These are phyloP conservation scores for Larimichthys polyactis DNA, from an alignment of 2,113 vertebrate genomes.

Conservation along the genomic window DNA sequence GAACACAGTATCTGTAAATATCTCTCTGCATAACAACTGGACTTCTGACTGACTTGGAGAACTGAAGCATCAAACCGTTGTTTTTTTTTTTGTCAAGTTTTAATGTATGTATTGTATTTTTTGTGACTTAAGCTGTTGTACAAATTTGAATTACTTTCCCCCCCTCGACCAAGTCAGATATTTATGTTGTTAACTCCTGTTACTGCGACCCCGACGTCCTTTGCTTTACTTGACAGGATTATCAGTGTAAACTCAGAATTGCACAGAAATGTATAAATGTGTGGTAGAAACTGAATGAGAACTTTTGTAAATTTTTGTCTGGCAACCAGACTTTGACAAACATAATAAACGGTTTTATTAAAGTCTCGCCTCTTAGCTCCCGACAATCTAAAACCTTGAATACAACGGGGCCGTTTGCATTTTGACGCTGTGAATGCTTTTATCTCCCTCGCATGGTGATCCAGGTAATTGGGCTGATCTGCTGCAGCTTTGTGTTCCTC, in stretches of 20 bases:
- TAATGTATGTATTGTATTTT: slow-evolving; percentile 67
- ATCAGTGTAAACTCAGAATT: slow-evolving; percentile 70
- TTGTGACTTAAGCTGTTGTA: slow-evolving; percentile 71
- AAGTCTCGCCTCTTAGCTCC: slow-evolving; percentile 15
- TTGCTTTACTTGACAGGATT: slow-evolving; percentile 57
- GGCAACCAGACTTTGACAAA: slow-evolving; percentile 86
- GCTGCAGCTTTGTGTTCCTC: neutral
- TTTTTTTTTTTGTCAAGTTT: slow-evolving; percentile 57
- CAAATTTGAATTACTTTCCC: slow-evolving; percentile 56
- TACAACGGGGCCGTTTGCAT: neutral
- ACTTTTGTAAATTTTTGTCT: slow-evolving; percentile 86
- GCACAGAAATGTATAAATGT: slow-evolving; percentile 80
- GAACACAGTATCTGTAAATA: slow-evolving; percentile 71
- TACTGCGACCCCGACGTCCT: slow-evolving; percentile 42
- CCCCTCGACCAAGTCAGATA: slow-evolving; percentile 59
- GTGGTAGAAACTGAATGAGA: slow-evolving; percentile 79
- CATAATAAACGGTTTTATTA: slow-evolving; percentile 82
- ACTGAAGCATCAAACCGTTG: slow-evolving; percentile 30
- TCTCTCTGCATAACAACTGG: slow-evolving; percentile 53
- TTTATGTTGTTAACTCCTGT: slow-evolving; percentile 74
- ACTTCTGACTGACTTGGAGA: slow-evolving; percentile 57
- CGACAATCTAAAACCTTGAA: neutral
- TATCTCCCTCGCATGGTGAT: neutral
- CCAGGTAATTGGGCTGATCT: slow-evolving; percentile 2
- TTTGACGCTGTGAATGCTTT: neutral